phyloP scores from a whole-genome alignment of 2,888 invertebrate species.

The Leptinotarsa rubiginosa region DNA sequence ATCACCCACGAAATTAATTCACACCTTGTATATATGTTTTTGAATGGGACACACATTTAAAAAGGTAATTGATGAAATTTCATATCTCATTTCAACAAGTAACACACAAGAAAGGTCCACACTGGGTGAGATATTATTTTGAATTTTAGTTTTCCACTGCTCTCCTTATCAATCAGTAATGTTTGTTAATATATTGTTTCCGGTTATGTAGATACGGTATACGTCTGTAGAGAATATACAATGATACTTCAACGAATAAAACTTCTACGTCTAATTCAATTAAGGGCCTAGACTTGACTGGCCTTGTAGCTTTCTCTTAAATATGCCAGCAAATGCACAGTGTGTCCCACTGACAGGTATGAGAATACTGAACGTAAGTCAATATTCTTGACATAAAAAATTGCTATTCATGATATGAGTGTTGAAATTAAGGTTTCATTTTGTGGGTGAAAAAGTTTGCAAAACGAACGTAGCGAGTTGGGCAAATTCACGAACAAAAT shows the following conservation, averaged over 20 bases:
- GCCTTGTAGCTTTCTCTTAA: conserved; percentile 9
- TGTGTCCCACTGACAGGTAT: background rate
- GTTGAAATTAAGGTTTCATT: no score
- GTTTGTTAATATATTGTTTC: conserved; percentile 46
- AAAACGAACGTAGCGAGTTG: no score
- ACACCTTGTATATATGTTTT: no score
- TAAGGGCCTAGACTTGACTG: conserved; percentile 25
- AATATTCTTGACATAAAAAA: no score
- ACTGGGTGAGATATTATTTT: background rate
- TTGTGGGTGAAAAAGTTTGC: no score
- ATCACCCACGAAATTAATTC: no score
- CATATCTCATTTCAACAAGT: no score
- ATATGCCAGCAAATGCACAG: background rate
- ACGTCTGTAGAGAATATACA: conserved; percentile 6
- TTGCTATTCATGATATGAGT: no score
- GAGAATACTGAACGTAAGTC: background rate
- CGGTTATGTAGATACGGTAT: conserved; percentile 45
- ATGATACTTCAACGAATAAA: conserved; percentile 23
- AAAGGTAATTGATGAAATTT: no score
- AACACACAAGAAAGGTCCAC: background rate
- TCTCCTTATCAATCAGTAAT: conserved; percentile 2
- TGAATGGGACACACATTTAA: no score
- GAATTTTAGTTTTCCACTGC: conserved; percentile 8
- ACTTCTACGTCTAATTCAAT: conserved; percentile 39
- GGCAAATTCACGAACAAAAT: no score